Conservation (phyloP, 2,113 vertebrate genomes). For the Xiphias gladius region DNA sequence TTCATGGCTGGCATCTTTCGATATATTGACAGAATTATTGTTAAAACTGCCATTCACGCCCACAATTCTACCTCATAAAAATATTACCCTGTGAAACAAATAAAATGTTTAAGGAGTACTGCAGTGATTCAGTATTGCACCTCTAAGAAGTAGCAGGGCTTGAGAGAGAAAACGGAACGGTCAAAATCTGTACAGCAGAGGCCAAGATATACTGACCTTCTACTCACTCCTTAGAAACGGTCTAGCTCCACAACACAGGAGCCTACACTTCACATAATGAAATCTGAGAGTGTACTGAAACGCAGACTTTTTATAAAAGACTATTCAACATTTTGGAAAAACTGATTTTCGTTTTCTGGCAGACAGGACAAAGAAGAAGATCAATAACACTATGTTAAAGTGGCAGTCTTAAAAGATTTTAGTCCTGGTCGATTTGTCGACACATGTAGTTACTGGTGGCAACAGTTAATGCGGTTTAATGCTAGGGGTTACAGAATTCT, state of each 20-base stretch:
- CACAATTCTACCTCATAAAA: neutral
- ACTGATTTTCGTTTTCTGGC: neutral
- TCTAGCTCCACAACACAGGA: neutral
- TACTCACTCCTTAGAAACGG: neutral
- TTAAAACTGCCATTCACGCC: neutral
- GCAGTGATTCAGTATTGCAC: neutral
- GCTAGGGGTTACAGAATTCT: no score
- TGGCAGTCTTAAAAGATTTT: no score
- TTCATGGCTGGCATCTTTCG: neutral
- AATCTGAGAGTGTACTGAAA: neutral
- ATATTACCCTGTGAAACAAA: neutral
- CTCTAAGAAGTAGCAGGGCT: neutral
- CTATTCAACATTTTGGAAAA: neutral
- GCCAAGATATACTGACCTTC: neutral
- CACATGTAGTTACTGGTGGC: no score
- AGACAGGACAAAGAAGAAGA: neutral
- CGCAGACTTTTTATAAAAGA: neutral
- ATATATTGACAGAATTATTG: conserved; percentile 8
- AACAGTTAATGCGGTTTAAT: no score
- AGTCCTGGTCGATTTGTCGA: no score
- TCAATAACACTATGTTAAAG: neutral
- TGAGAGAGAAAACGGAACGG: neutral
- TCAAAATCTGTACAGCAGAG: neutral
- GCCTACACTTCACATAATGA: neutral
- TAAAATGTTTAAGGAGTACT: neutral